A percentile compares a stretch with the other conserved stretches of the same genome.
Conservation (phyloP, 2,797 vertebrate species). For the Atherinosoma microstoma region DNA sequence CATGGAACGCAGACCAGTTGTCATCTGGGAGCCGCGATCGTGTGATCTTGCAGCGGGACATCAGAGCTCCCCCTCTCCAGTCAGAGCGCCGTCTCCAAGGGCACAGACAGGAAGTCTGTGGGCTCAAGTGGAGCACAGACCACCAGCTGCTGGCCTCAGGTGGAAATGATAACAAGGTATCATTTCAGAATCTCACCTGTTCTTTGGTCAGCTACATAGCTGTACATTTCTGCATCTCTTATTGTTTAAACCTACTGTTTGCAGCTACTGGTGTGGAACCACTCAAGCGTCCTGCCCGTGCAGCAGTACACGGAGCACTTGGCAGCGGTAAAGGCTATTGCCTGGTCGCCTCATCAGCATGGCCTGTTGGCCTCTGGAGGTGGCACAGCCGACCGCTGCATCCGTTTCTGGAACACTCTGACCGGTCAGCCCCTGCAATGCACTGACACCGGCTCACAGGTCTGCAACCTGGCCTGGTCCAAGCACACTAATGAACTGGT, state of each 20-base stretch:
- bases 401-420: conserved; percentile 99
- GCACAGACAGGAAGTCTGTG: conserved; percentile 97
- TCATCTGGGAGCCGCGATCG: conserved; percentile 96
- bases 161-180: conserved; percentile 98
- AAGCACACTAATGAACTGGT: conserved; percentile 98
- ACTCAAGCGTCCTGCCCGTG: conserved; percentile 94
- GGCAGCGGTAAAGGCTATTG: conserved; percentile 97
- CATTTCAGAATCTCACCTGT: neutral
- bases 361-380: conserved; percentile 95
- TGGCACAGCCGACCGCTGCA: conserved; percentile 96
- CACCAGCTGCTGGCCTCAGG: conserved; percentile 98
- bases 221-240: neutral
- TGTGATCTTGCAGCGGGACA: conserved; percentile 96
- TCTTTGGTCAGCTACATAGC: conserved; percentile 4
- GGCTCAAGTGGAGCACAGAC: conserved; percentile 98
- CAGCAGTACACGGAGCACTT: conserved; percentile 98
- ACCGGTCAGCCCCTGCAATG: conserved; percentile 96
- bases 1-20: conserved; percentile 98
- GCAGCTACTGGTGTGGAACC: conserved; percentile 97
- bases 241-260: conserved; percentile 3
- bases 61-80: conserved; percentile 93
- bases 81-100: conserved; percentile 97
- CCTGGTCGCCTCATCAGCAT: conserved; percentile 98
- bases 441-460: conserved; percentile 96
- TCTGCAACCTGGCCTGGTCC: conserved; percentile 99